Evolutionary conservation across 2,797 vertebrate genomes (phyloP).

Genomic region (Mycteria americana): DNA sequence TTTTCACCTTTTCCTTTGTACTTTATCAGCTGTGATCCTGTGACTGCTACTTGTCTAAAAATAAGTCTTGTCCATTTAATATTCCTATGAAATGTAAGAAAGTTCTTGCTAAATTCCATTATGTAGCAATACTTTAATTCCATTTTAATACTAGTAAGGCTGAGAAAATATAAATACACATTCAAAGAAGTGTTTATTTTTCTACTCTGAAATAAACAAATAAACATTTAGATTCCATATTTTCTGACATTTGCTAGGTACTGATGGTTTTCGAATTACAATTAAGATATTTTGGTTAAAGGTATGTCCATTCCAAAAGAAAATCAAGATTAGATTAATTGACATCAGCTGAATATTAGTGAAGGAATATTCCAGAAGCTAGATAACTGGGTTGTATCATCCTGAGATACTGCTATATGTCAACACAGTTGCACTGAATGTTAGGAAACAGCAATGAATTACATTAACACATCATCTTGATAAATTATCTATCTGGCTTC

Average conservation of each 20-base stretch:
- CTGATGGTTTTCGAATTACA: not conserved
- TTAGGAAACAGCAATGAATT: conserved; percentile 57
- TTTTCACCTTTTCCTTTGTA: not conserved
- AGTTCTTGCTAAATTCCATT: not conserved
- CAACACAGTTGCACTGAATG: conserved; percentile 23
- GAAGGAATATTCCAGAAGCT: not conserved
- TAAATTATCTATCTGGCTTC: conserved; percentile 68
- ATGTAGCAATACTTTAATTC: not conserved
- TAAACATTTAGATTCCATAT: not conserved
- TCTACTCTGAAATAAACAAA: not conserved
- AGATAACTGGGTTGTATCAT: conserved; percentile 20
- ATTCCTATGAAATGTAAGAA: not conserved
- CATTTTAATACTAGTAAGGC: not conserved
- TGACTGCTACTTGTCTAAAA: not conserved
- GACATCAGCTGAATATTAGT: not conserved
- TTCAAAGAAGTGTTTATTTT: not conserved
- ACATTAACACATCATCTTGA: conserved; percentile 66
- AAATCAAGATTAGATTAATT: not conserved
- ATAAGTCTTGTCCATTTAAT: not conserved
- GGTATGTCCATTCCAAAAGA: not conserved
- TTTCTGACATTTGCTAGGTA: not conserved
- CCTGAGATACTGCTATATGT: conserved; percentile 57
- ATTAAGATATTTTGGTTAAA: not conserved
- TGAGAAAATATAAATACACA: not conserved
- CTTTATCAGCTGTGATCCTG: not conserved